A percentile compares a stretch with the other conserved stretches of the same genome.
Conservation (phyloP, 2,113 vertebrate genomes). For the Shinisaurus crocodilurus region DNA sequence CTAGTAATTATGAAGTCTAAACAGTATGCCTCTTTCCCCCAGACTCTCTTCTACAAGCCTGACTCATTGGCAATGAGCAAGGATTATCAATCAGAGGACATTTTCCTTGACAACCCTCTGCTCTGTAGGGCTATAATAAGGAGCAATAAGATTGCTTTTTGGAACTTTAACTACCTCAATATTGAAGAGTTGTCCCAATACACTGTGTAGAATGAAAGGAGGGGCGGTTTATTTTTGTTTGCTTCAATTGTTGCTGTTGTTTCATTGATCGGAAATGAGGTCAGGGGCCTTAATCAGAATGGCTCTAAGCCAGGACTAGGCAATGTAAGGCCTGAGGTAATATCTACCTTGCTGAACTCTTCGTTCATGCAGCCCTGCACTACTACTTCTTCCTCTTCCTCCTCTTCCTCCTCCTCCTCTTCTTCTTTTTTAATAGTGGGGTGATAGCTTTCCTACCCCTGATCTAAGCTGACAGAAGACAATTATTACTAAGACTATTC, state of each 20-base stretch:
- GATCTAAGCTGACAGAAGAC: background rate
- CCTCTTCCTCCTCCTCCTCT: too few species aligned
- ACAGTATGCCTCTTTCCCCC: background rate
- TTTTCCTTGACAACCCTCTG: background rate
- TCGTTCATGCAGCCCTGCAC: background rate
- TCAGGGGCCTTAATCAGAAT: background rate
- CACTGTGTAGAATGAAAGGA: background rate
- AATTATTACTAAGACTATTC: background rate
- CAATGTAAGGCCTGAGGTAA: background rate
- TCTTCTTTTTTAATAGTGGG: background rate
- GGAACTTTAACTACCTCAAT: background rate
- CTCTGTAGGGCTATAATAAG: slow-evolving; percentile 1
- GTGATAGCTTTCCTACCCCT: background rate
- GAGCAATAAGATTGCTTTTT: background rate
- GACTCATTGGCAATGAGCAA: background rate
- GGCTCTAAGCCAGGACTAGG: background rate
- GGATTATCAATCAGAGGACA: slow-evolving; percentile 4
- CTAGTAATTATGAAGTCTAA: background rate
- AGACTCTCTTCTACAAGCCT: background rate
- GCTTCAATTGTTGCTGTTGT: background rate
- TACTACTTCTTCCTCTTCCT: background rate
- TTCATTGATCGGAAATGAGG: background rate
- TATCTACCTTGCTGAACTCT: background rate
- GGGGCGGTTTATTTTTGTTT: background rate
- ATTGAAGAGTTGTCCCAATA: background rate